Evolutionary conservation across 2,797 vertebrate genomes (phyloP).

Genomic region (Microchirus variegatus): DNA sequence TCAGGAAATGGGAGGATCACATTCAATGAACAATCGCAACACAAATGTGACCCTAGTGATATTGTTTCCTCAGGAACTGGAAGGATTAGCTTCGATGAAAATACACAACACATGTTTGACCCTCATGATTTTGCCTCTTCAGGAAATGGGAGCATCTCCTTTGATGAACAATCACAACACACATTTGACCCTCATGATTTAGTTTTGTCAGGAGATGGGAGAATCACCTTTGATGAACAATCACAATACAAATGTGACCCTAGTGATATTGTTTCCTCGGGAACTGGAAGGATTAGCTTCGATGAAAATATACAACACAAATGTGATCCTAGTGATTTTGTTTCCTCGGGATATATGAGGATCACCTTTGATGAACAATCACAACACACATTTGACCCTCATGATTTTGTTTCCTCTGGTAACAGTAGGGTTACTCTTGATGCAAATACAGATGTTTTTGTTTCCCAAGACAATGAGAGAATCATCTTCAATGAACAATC

Average conservation of each 20-base stretch:
- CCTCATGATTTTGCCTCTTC: conserved; percentile 16
- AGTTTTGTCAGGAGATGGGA: background rate
- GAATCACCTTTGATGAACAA: background rate
- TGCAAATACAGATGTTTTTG: background rate
- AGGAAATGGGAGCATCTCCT: background rate
- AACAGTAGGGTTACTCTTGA: background rate
- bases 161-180: background rate
- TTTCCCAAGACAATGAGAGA: background rate
- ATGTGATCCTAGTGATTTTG: background rate
- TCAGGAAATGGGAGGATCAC: background rate
- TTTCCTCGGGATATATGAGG: too few species aligned
- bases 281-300: background rate
- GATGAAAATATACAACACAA: background rate
- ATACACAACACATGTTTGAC: conserved; percentile 4
- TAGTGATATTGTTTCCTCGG: background rate
- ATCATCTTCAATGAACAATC: conserved; percentile 14
- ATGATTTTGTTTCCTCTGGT: conserved; percentile 15
- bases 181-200: background rate
- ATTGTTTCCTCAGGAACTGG: background rate
- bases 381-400: background rate
- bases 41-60: background rate
- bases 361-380: background rate
- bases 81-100: conserved; percentile 6
- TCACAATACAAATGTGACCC: background rate
- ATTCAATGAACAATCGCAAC: background rate